Percentiles rank a stretch among this genome's conserved stretches.
Evolutionary conservation across 2,888 invertebrate species (phyloP).

Genomic region (Brachypalpus laphriformis): DNA sequence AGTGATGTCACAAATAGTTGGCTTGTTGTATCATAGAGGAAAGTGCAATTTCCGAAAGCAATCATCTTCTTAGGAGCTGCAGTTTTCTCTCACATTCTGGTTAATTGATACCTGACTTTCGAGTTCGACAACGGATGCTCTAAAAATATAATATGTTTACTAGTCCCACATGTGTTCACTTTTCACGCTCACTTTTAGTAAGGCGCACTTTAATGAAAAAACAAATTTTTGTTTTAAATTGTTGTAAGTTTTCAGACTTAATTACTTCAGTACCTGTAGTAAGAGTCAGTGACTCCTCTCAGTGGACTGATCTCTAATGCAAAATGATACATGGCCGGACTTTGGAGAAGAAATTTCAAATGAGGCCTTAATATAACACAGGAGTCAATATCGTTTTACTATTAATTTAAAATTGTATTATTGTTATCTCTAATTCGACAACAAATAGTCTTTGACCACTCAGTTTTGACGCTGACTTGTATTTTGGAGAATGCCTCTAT

Average conservation of each 20-base stretch:
- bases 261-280: not conserved
- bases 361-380: too few species aligned
- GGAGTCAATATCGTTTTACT: too few species aligned
- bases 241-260: not conserved
- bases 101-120: not conserved
- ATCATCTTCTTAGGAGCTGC: not conserved
- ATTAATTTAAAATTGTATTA: too few species aligned
- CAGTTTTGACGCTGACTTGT: too few species aligned
- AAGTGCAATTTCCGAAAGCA: not conserved
- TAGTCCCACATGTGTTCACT: not conserved
- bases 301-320: not conserved
- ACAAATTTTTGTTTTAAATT: not conserved
- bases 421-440: too few species aligned
- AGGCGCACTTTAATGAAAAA: not conserved
- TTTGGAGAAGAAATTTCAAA: not conserved
- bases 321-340: not conserved
- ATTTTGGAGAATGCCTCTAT: too few species aligned
- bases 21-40: not conserved
- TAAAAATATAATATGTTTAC: not conserved
- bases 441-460: too few species aligned
- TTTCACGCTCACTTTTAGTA: not conserved
- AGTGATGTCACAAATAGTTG: not conserved
- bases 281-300: not conserved
- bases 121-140: not conserved
- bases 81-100: not conserved